phyloP scores from a whole-genome alignment of 2,797 vertebrate species.

The Eospalax fontanierii region DNA sequence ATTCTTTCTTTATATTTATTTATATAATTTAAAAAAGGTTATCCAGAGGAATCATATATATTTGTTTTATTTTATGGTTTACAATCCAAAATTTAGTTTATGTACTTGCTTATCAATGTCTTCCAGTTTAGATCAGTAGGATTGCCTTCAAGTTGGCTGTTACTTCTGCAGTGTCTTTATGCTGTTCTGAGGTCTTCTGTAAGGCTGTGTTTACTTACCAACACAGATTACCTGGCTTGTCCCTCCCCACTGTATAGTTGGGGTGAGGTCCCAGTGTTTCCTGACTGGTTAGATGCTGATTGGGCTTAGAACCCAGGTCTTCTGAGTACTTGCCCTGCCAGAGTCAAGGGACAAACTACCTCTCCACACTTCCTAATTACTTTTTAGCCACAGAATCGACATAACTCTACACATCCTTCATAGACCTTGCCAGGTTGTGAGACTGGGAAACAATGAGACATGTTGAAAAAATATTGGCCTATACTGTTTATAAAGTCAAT shows the following conservation, averaged over 20 bases:
- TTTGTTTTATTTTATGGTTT: constrained; percentile 27
- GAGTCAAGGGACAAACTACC: background rate
- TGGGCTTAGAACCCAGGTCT: background rate
- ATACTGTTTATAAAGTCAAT: background rate
- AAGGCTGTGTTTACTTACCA: background rate
- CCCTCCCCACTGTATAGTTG: no score
- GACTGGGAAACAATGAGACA: background rate
- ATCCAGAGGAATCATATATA: background rate
- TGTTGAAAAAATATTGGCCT: background rate
- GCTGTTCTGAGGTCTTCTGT: background rate
- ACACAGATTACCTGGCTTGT: background rate
- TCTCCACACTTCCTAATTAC: background rate
- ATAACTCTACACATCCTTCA: background rate
- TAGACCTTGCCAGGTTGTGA: background rate
- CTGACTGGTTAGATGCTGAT: no score
- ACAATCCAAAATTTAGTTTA: background rate
- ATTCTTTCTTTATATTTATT: background rate
- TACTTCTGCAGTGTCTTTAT: background rate
- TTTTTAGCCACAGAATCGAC: background rate
- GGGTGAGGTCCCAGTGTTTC: background rate
- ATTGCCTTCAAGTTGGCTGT: background rate
- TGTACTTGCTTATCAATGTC: background rate
- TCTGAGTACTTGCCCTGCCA: background rate
- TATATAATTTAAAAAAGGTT: constrained; percentile 3
- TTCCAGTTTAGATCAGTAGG: background rate